Percentiles rank a stretch among this genome's conserved stretches.
phyloP scores from a whole-genome alignment of 2,797 vertebrate species.

The Astyanax mexicanus region DNA sequence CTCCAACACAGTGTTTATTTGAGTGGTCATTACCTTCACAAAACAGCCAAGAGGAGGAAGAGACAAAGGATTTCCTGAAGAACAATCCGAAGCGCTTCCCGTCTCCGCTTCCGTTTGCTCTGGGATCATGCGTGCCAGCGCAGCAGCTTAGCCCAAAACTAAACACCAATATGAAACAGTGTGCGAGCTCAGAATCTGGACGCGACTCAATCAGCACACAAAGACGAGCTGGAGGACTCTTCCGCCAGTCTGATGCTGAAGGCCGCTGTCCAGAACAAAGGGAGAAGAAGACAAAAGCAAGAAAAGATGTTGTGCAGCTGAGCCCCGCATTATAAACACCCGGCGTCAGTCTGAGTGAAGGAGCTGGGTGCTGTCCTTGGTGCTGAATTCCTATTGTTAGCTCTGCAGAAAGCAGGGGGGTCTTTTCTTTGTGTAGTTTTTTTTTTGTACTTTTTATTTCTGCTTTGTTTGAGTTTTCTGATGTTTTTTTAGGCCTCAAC shows the following conservation, averaged over 20 bases:
- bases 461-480: not conserved
- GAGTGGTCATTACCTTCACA: not conserved
- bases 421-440: not conserved
- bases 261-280: not conserved
- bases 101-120: slow-evolving; percentile 17
- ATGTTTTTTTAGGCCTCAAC: not conserved
- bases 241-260: not conserved
- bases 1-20: not conserved
- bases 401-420: not conserved
- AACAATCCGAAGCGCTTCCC: not conserved
- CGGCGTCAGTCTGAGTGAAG: not conserved
- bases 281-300: not conserved
- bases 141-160: slow-evolving; percentile 4
- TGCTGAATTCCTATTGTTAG: slow-evolving; percentile 21
- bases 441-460: not conserved
- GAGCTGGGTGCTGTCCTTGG: not conserved
- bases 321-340: not conserved
- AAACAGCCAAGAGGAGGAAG: not conserved
- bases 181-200: not conserved
- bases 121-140: slow-evolving; percentile 26
- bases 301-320: not conserved
- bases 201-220: slow-evolving; percentile 25
- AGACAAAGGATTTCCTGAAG: not conserved
- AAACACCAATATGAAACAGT: slow-evolving; percentile 23
- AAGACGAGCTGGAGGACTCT: not conserved